Percentiles rank a stretch among this genome's conserved stretches.
Conservation (phyloP, 2,797 vertebrate species). For the Acanthurus leucopareius region DNA sequence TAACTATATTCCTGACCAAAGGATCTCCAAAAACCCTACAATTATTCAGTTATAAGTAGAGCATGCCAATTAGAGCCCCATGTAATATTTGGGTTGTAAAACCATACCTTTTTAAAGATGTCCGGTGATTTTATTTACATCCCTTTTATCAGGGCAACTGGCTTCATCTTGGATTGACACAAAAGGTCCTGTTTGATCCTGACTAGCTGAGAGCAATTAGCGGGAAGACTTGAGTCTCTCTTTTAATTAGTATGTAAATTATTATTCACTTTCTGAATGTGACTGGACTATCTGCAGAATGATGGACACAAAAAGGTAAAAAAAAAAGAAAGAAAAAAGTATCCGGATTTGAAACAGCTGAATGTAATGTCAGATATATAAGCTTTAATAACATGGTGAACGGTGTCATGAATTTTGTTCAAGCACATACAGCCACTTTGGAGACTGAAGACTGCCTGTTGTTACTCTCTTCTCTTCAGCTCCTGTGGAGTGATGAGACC, state of each 20-base stretch:
- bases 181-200: slow-evolving; percentile 36
- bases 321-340: background rate
- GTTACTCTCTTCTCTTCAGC: slow-evolving; percentile 37
- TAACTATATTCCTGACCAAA: background rate
- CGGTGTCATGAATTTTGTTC: background rate
- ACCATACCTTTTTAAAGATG: background rate
- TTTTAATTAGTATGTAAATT: no score
- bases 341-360: background rate
- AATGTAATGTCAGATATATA: background rate
- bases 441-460: slow-evolving; percentile 10
- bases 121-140: slow-evolving; percentile 13
- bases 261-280: background rate
- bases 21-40: background rate
- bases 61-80: background rate
- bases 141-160: slow-evolving; percentile 17
- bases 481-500: slow-evolving; percentile 52
- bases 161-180: slow-evolving; percentile 5
- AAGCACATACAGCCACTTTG: slow-evolving; percentile 19
- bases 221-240: background rate
- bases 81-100: background rate
- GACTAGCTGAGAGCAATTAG: background rate
- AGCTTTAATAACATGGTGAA: slow-evolving; percentile 1
- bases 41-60: background rate
- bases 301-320: background rate
- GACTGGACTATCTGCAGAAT: background rate